Evolutionary conservation across 2,797 vertebrate genomes (phyloP).

Genomic region (Malacoctenus gilli): DNA sequence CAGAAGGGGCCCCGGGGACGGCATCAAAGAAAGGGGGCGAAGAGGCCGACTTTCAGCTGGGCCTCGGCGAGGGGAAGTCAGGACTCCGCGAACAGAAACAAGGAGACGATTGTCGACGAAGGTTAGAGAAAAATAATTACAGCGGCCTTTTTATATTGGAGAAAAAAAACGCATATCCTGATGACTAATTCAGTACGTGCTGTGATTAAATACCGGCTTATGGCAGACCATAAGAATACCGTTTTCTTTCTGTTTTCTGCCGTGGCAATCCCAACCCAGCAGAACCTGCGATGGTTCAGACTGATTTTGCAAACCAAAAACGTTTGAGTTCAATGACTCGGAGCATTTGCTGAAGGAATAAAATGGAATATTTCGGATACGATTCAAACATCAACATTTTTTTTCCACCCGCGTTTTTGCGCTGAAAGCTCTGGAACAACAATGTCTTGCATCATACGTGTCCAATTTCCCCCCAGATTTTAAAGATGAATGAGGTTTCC

Average conservation of each 20-base stretch:
- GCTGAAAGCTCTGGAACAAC: slow-evolving; percentile 18
- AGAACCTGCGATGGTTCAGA: no score
- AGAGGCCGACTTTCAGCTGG: slow-evolving; percentile 47
- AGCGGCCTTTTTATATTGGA: slow-evolving; percentile 32
- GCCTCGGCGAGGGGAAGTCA: slow-evolving; percentile 51
- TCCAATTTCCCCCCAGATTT: slow-evolving; percentile 8
- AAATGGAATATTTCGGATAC: no score
- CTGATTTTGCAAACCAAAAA: slow-evolving; percentile 20
- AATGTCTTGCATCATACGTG: not conserved
- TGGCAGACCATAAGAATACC: not conserved
- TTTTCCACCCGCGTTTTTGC: no score
- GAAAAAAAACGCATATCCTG: slow-evolving; percentile 25
- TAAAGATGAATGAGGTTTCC: slow-evolving; percentile 24
- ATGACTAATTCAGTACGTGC: slow-evolving; percentile 29
- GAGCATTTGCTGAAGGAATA: no score
- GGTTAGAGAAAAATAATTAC: slow-evolving; percentile 55
- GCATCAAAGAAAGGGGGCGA: slow-evolving; percentile 59
- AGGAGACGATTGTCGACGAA: slow-evolving; percentile 46
- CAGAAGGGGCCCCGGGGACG: slow-evolving; percentile 59
- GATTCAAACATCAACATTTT: no score
- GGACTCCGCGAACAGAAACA: slow-evolving; percentile 57
- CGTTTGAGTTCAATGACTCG: slow-evolving; percentile 12
- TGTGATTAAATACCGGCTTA: slow-evolving; percentile 16
- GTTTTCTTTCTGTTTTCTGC: slow-evolving; percentile 5
- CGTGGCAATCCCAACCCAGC: no score